A percentile compares a stretch with the other conserved stretches of the same genome.
Evolutionary conservation across 2,113 vertebrate species (phyloP).

Genomic region (Rallus limicola): DNA sequence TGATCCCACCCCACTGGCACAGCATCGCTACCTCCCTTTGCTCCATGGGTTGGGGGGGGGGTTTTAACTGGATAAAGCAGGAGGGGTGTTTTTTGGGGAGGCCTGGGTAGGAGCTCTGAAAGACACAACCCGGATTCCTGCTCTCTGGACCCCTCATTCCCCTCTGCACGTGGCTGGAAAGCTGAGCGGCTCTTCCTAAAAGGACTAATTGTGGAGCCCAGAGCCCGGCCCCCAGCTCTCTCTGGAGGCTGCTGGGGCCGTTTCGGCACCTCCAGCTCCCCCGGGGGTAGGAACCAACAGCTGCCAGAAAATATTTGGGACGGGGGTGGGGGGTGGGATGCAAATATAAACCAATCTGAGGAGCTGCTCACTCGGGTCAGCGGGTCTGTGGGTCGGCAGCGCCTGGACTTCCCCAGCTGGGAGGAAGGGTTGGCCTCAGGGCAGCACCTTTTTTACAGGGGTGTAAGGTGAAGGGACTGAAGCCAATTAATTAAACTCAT

Average conservation of each 20-base stretch:
- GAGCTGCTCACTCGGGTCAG: neutral
- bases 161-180: neutral
- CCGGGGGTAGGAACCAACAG: accelerated
- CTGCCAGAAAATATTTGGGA: accelerated
- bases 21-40: neutral
- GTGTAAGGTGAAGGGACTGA: neutral
- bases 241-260: no score
- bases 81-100: neutral
- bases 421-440: no score
- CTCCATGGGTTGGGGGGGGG: neutral
- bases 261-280: neutral
- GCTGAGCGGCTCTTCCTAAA: neutral
- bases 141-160: neutral
- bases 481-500: accelerated
- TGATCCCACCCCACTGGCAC: accelerated
- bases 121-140: neutral
- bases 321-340: accelerated
- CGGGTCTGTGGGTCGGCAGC: accelerated
- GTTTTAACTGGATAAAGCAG: neutral
- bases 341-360: accelerated
- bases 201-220: neutral
- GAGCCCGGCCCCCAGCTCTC: neutral
- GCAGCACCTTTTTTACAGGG: neutral
- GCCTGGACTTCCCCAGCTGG: accelerated
- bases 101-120: neutral